Percentiles rank a stretch among this genome's conserved stretches.
Conservation (phyloP, 1,140 invertebrate species). For the Drosophila nannoptera region DNA sequence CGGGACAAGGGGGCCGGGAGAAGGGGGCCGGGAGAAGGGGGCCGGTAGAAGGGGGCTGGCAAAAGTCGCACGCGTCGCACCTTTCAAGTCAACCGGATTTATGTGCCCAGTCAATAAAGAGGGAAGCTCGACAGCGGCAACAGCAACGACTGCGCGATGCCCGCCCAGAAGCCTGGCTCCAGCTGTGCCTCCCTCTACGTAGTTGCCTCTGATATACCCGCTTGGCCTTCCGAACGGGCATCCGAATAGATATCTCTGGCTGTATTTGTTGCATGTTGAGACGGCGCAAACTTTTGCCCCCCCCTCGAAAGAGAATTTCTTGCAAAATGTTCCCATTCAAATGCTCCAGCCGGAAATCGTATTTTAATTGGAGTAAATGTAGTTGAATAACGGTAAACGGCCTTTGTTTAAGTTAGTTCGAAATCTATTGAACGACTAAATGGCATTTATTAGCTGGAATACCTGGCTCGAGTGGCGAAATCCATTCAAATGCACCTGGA, state of each 20-base stretch:
- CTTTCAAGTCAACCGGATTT: constrained; percentile 39
- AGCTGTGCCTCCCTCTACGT: no score
- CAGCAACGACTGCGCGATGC: neutral
- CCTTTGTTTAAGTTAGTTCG: no score
- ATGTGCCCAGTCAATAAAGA: constrained; percentile 45
- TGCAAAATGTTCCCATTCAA: constrained; percentile 3
- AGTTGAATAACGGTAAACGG: neutral
- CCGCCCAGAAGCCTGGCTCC: neutral
- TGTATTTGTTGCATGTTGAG: no score
- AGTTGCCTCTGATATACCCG: no score
- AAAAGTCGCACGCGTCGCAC: constrained; percentile 51
- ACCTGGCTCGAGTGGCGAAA: no score
- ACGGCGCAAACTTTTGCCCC: neutral
- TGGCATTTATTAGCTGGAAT: no score
- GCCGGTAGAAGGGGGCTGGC: constrained; percentile 23
- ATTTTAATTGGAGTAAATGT: neutral
- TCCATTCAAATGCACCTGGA: no score
- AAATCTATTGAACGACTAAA: no score
- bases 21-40: constrained; percentile 33
- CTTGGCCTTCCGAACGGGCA: no score
- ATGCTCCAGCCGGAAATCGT: neutral
- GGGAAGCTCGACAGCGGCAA: constrained; percentile 8
- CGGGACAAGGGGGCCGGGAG: constrained; percentile 41
- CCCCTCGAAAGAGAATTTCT: neutral
- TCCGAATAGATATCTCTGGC: no score